phyloP scores from a whole-genome alignment of 1,140 invertebrate genomes.

The Rhagoletis zephyria region DNA sequence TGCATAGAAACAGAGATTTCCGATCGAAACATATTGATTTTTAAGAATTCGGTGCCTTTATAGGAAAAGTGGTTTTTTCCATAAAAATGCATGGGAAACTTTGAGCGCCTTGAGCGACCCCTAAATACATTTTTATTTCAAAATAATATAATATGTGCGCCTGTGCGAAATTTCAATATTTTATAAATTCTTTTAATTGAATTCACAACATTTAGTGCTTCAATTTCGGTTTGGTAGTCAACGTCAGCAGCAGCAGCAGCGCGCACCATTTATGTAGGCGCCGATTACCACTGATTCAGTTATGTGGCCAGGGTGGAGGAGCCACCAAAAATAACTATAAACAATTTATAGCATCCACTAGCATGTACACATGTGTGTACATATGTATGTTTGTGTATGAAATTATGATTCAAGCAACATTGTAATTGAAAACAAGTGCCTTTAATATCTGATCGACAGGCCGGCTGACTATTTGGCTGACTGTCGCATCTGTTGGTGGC shows the following conservation, averaged over 20 bases:
- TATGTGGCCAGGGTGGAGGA: neutral
- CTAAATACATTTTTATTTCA: no score
- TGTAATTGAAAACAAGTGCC: slow-evolving; percentile 46
- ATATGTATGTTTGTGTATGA: neutral
- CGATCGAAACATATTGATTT: no score
- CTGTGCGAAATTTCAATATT: neutral
- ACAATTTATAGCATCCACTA: neutral
- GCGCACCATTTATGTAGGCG: neutral
- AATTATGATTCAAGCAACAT: neutral
- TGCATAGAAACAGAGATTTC: no score
- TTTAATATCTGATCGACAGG: slow-evolving; percentile 24
- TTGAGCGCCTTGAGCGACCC: no score
- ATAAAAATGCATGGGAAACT: no score
- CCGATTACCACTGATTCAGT: neutral
- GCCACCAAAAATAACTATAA: neutral
- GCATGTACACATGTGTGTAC: neutral
- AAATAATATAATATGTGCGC: neutral
- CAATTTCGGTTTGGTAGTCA: neutral
- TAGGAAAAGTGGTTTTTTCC: no score
- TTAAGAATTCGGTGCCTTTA: no score
- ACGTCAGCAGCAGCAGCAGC: neutral
- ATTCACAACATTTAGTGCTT: neutral
- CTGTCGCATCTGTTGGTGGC: slow-evolving; percentile 22
- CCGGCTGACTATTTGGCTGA: neutral
- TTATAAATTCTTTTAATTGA: neutral